These are phyloP conservation scores for Rhagonycha fulva DNA, from an alignment of 2,888 invertebrate genomes.

Conservation along the genomic window DNA sequence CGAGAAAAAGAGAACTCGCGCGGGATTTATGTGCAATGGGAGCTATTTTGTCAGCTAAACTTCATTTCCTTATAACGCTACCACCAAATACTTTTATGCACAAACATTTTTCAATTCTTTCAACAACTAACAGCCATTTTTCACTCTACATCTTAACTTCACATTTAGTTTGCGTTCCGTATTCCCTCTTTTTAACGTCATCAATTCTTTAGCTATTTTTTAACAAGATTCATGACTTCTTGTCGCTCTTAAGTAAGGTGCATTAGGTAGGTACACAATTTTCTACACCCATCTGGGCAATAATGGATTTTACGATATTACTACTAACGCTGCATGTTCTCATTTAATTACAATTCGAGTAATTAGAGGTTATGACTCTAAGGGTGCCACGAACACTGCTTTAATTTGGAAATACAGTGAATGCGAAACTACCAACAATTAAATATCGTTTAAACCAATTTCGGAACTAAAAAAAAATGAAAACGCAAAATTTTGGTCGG, in stretches of 20 bases:
- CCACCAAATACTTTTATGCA: neutral
- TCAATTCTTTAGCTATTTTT: neutral
- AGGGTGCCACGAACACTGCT: slow-evolving; percentile 12
- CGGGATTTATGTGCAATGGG: neutral
- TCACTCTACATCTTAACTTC: neutral
- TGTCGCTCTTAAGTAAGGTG: neutral
- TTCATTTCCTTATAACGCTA: neutral
- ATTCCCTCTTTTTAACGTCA: neutral
- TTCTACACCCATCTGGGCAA: neutral
- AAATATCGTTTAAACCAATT: slow-evolving; percentile 10
- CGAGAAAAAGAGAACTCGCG: neutral
- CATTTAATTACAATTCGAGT: slow-evolving; percentile 18
- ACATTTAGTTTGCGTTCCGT: neutral
- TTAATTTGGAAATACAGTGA: slow-evolving; percentile 16
- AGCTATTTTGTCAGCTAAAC: neutral
- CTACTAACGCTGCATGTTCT: neutral
- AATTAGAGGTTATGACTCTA: slow-evolving; percentile 13
- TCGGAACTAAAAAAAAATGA: neutral
- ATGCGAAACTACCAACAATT: slow-evolving; percentile 10
- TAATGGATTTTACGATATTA: neutral
- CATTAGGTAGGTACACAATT: neutral
- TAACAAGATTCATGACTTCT: neutral
- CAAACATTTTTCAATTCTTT: slow-evolving; percentile 2
- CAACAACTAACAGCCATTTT: neutral
- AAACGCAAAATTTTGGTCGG: neutral